Percentiles rank a stretch among this genome's conserved stretches.
Evolutionary conservation across 2,797 vertebrate genomes (phyloP).

Genomic region (Macropus fuliginosus): DNA sequence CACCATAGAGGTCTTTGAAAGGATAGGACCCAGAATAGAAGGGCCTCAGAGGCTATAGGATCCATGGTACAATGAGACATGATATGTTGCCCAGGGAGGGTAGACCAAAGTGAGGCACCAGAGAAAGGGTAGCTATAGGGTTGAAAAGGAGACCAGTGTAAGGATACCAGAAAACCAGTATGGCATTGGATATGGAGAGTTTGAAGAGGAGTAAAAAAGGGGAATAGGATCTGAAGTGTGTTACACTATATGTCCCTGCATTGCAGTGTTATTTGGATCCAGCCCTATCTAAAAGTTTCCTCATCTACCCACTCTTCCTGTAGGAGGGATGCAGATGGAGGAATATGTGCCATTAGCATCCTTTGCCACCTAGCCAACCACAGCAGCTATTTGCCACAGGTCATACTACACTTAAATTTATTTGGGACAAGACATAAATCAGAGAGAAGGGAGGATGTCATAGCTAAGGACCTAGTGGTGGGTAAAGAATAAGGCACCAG

Average conservation of each 20-base stretch:
- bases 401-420: background rate
- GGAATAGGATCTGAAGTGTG: background rate
- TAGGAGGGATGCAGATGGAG: background rate
- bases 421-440: background rate
- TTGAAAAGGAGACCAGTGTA: background rate
- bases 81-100: background rate
- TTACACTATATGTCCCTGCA: background rate
- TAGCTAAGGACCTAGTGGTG: background rate
- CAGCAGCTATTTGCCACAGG: background rate
- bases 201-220: background rate
- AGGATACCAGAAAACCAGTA: background rate
- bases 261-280: background rate
- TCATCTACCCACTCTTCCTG: background rate
- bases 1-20: background rate
- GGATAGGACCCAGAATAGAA: background rate
- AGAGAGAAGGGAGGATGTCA: background rate
- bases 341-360: background rate
- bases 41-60: background rate
- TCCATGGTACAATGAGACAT: background rate
- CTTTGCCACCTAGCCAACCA: too few relatives aligned
- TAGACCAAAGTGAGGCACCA: background rate
- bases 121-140: background rate
- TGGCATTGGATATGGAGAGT: background rate
- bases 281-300: background rate
- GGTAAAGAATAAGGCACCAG: background rate